Percentiles rank a stretch among this genome's conserved stretches.
These are phyloP conservation scores for Thumatha senex DNA, from an alignment of 2,888 invertebrate species.

Conservation along the genomic window DNA sequence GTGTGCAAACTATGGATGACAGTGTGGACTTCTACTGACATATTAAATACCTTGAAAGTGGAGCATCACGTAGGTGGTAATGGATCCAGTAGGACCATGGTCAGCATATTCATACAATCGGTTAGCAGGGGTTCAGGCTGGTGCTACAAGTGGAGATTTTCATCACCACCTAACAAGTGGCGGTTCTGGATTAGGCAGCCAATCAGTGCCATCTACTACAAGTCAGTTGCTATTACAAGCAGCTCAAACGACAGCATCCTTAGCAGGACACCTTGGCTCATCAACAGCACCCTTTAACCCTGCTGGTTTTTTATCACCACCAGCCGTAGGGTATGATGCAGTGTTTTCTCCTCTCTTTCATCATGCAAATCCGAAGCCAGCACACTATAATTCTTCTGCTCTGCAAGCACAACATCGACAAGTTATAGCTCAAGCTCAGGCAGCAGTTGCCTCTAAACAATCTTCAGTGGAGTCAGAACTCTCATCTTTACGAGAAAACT, in stretches of 20 bases:
- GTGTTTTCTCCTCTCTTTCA: slow-evolving; percentile 93
- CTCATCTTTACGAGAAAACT: slow-evolving; percentile 83
- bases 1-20: slow-evolving; percentile 79
- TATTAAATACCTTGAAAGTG: slow-evolving; percentile 71
- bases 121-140: slow-evolving; percentile 87
- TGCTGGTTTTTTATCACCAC: slow-evolving; percentile 89
- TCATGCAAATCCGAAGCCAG: slow-evolving; percentile 89
- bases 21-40: slow-evolving; percentile 80
- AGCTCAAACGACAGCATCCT: slow-evolving; percentile 83
- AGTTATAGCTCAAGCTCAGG: slow-evolving; percentile 83
- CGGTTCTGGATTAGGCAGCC: slow-evolving; percentile 78
- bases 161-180: slow-evolving; percentile 87
- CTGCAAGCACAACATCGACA: slow-evolving; percentile 87
- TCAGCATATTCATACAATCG: slow-evolving; percentile 93
- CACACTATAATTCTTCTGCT: slow-evolving; percentile 86
- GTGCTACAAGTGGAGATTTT: slow-evolving; percentile 86
- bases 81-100: slow-evolving; percentile 97
- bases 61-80: slow-evolving; percentile 83
- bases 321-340: slow-evolving; percentile 90
- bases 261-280: slow-evolving; percentile 85
- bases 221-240: slow-evolving; percentile 87
- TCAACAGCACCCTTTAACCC: slow-evolving; percentile 86
- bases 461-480: slow-evolving; percentile 83
- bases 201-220: slow-evolving; percentile 85
- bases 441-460: slow-evolving; percentile 82